phyloP scores from a whole-genome alignment of 1,140 invertebrate genomes.

The Coptotermes formosanus region DNA sequence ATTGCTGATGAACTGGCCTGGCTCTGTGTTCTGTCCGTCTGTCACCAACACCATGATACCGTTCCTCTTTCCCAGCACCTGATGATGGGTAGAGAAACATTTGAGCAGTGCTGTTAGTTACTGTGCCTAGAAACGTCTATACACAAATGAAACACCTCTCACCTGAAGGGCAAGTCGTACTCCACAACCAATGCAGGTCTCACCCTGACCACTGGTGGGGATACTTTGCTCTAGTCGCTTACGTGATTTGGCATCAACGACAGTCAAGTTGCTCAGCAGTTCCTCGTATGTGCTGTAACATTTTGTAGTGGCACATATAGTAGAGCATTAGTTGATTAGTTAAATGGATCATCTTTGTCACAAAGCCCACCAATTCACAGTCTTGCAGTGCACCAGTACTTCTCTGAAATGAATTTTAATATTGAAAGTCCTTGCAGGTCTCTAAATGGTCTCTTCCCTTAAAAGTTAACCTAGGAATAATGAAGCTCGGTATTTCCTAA shows the following conservation, averaged over 20 bases:
- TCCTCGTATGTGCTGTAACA: neutral
- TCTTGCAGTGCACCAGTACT: too few species aligned
- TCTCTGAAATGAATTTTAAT: too few species aligned
- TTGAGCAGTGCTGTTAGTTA: neutral
- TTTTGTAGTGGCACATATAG: too few species aligned
- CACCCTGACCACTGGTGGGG: neutral
- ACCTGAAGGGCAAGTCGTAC: constrained; percentile 21
- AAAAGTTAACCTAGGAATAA: too few species aligned
- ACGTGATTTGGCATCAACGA: neutral
- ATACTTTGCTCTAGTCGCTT: neutral
- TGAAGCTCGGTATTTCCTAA: too few species aligned
- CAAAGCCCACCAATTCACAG: too few species aligned
- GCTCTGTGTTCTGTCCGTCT: constrained; percentile 4
- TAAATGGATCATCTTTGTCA: too few species aligned
- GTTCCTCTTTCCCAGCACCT: neutral
- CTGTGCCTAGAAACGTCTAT: neutral
- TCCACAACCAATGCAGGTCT: constrained; percentile 23
- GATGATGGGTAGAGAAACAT: neutral
- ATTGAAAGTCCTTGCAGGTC: too few species aligned
- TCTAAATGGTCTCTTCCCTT: too few species aligned
- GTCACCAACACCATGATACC: neutral
- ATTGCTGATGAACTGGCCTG: neutral
- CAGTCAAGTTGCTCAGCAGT: neutral
- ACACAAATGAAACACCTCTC: neutral
- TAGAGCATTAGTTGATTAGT: too few species aligned